Evolutionary conservation across 2,797 vertebrate genomes (phyloP), one percentile per base, ranked within the genome.

Genomic region (Alectoris magna): DNA sequence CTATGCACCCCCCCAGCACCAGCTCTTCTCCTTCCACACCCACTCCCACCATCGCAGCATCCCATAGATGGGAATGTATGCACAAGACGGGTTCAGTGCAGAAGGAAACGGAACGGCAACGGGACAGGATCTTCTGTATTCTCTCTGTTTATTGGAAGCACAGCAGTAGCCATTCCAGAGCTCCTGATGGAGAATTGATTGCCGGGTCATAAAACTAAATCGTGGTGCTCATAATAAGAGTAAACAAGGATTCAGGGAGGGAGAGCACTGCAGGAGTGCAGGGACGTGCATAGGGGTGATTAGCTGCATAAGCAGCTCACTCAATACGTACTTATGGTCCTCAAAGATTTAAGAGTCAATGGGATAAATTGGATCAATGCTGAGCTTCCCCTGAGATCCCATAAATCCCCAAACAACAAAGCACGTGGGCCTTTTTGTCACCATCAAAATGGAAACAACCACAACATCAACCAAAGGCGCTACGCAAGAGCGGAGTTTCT

Each of bases 151-250:
- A 94, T 87, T 59, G 79, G 95, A 97, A 97, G 92, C 82, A 77
- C 93, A 96, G 88, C 95, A 82, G 82, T 84, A 91, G 96, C 92
- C 88, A 73, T 95, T 94, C 86, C 89, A 69, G 71, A 93, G 89
- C 59, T 94, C 90, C 71, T 87, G 84, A 96, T 94, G 76, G 89
- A 84, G 95, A 97, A 97, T 72, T 94, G 93, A 97, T 96, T 70
- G 31, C 67, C n/a, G 59, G 95, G 94, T 95, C 93, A 97, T 95
- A 96, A 97, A 96, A 96, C 93, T 95, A 91, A 79, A 90, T 92
- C 16, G 21, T 76, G 87, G 84, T 44, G 56, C 62, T 96, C 71
- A 43, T 84, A 91, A 69, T 77, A 91, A 97, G 84, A 95, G 85
- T 67, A 92, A 94, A 91, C 59, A 88, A 27, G 19, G 72, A 92